These are phyloP conservation scores for Bos javanicus DNA, from an alignment of 2,113 vertebrate species.

Conservation along the genomic window DNA sequence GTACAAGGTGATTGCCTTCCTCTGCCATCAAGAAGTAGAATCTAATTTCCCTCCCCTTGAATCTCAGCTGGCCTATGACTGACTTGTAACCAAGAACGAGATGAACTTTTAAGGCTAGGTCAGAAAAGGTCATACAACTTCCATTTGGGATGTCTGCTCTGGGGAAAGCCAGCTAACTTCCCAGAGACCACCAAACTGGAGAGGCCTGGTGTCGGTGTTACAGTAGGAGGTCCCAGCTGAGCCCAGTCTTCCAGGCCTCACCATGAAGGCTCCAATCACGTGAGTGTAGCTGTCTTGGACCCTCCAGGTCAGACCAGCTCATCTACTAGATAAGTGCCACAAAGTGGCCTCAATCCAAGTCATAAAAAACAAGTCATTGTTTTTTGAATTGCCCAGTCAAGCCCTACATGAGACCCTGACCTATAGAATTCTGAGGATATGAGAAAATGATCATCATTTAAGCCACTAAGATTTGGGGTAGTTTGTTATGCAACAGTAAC, in stretches of 20 bases:
- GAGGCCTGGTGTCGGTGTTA: neutral
- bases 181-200: neutral
- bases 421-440: neutral
- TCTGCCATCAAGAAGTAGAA: neutral
- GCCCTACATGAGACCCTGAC: neutral
- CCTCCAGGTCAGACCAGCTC: neutral
- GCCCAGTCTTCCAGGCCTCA: neutral
- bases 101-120: neutral
- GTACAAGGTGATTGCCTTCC: neutral
- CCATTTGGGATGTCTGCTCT: neutral
- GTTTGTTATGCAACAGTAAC: neutral
- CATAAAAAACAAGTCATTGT: neutral
- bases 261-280: neutral
- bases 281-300: neutral
- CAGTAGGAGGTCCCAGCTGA: neutral
- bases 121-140: neutral
- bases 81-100: neutral
- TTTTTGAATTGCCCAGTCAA: neutral
- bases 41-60: neutral
- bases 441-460: neutral
- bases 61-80: neutral
- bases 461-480: neutral
- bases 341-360: neutral
- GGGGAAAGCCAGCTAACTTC: neutral
- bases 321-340: neutral